phyloP scores from a whole-genome alignment of 2,888 invertebrate genomes.

The Calameuta filiformis region DNA sequence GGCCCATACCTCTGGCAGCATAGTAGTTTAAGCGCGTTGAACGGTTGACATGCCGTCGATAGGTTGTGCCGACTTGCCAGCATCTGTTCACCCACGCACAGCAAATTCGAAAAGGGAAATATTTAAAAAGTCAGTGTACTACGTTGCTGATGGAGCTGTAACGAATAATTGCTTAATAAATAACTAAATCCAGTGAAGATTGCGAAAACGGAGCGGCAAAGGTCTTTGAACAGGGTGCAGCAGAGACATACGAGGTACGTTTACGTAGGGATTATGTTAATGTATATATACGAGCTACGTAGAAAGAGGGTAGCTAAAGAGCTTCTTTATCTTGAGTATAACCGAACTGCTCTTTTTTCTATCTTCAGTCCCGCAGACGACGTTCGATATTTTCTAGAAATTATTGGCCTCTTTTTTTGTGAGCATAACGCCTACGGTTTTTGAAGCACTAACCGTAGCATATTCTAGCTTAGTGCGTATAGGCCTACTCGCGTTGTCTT shows the following conservation, averaged over 20 bases:
- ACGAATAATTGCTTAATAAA: background rate
- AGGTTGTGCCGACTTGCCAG: slow-evolving; percentile 8
- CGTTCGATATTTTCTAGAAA: background rate
- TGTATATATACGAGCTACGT: background rate
- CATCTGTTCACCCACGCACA: slow-evolving; percentile 17
- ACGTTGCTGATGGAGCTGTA: background rate
- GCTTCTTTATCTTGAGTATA: background rate
- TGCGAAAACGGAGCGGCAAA: background rate
- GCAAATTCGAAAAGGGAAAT: background rate
- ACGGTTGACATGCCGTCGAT: slow-evolving; percentile 5
- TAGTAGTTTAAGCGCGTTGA: background rate
- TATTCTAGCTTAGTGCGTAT: background rate
- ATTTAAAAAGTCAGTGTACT: background rate
- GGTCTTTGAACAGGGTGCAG: background rate
- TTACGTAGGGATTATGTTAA: background rate
- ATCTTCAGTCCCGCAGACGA: background rate
- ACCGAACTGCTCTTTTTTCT: background rate
- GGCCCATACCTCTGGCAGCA: background rate
- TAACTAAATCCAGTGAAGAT: background rate
- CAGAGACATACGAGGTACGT: background rate
- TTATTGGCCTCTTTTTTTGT: background rate
- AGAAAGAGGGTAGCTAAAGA: background rate
- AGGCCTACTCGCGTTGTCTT: background rate
- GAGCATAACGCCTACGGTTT: background rate
- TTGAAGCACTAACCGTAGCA: background rate